A percentile compares a stretch with the other conserved stretches of the same genome.
phyloP scores from a whole-genome alignment of 2,888 invertebrate genomes.

The Tetrapedia diversipes region DNA sequence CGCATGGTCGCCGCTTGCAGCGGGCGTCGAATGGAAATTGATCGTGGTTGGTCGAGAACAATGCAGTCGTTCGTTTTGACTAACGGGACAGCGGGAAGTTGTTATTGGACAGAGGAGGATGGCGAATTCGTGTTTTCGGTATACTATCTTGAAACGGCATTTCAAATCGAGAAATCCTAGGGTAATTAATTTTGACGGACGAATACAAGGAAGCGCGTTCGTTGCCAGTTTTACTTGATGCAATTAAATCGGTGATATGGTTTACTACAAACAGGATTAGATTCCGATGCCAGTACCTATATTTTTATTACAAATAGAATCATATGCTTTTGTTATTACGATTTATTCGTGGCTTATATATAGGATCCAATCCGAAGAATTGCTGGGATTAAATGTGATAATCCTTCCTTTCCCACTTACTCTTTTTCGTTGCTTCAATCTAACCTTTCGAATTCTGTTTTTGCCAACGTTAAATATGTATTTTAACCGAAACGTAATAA shows the following conservation, averaged over 20 bases:
- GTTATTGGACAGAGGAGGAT: constrained; percentile 16
- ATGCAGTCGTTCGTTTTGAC: neutral
- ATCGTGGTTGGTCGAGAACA: constrained; percentile 7
- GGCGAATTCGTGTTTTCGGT: constrained; percentile 13
- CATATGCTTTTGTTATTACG: too few relatives aligned
- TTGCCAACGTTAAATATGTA: too few relatives aligned
- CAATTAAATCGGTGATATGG: neutral
- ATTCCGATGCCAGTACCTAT: too few relatives aligned
- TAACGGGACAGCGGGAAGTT: neutral
- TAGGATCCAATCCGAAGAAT: too few relatives aligned
- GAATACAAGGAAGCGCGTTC: neutral
- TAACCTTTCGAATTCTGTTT: too few relatives aligned
- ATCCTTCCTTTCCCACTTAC: too few relatives aligned
- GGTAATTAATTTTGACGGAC: neutral
- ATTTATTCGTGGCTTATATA: neutral
- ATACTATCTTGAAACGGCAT: neutral
- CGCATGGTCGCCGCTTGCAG: neutral
- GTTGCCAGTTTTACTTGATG: neutral
- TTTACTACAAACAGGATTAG: neutral
- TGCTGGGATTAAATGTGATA: too few relatives aligned
- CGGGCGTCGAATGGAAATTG: constrained; percentile 16
- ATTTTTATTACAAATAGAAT: too few relatives aligned
- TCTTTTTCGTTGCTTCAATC: too few relatives aligned
- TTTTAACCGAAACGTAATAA: neutral
- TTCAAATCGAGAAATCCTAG: neutral